A percentile compares a stretch with the other conserved stretches of the same genome.
phyloP scores from a whole-genome alignment of 2,113 vertebrate genomes.

The Rhegmatorhina hoffmannsi region DNA sequence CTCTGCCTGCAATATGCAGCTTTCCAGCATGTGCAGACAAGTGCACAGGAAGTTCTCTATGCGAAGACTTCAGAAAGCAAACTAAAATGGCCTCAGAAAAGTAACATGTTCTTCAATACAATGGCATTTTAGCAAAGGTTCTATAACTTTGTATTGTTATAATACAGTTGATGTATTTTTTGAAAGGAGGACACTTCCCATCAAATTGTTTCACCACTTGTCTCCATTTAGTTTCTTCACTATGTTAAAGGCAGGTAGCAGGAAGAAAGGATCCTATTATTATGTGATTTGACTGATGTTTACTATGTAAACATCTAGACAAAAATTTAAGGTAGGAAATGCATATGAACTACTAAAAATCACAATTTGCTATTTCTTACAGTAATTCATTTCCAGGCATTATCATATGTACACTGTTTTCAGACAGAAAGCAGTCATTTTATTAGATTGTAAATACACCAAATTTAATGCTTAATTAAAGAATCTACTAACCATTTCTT shows the following conservation, averaged over 20 bases:
- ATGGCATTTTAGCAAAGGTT: neutral
- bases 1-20: neutral
- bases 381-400: neutral
- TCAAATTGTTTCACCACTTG: neutral
- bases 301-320: neutral
- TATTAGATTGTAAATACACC: neutral
- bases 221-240: neutral
- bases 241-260: neutral
- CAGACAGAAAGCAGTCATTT: neutral
- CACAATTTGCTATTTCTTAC: neutral
- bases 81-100: neutral
- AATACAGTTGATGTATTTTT: neutral
- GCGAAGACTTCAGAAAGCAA: neutral
- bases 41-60: neutral
- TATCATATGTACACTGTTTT: neutral
- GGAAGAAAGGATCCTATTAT: neutral
- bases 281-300: neutral
- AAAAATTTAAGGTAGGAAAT: neutral
- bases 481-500: slow-evolving; percentile 83
- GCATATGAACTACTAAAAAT: neutral
- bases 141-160: neutral
- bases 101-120: neutral
- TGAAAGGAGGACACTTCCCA: neutral
- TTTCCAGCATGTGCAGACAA: neutral
- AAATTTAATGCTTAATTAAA: neutral